A percentile compares a stretch with the other conserved stretches of the same genome.
phyloP scores from a whole-genome alignment of 2,797 vertebrate genomes.

The Pagetopsis macropterus region DNA sequence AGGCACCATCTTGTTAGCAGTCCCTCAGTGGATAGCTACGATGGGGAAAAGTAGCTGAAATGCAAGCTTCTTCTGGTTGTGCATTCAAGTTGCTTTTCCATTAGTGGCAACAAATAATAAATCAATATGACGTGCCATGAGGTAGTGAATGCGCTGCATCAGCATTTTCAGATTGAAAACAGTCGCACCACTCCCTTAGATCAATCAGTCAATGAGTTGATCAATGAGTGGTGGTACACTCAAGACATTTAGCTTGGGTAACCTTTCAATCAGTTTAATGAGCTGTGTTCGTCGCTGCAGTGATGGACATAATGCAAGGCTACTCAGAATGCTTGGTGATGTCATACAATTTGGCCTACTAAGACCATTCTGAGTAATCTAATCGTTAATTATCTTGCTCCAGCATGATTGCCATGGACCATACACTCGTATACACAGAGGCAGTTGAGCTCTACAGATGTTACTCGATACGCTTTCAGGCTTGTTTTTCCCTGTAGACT shows the following conservation, averaged over 20 bases:
- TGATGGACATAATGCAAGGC: slow-evolving; percentile 41
- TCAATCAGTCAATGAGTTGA: slow-evolving; percentile 62
- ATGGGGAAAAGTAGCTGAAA: slow-evolving; percentile 28
- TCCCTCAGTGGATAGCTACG: slow-evolving; percentile 46
- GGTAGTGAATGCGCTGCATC: slow-evolving; percentile 36
- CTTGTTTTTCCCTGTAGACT: slow-evolving; percentile 14
- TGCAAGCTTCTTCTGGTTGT: slow-evolving; percentile 12
- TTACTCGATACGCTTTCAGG: slow-evolving; percentile 24
- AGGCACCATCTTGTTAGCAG: slow-evolving; percentile 66
- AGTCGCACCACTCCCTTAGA: slow-evolving; percentile 31
- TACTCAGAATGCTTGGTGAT: slow-evolving; percentile 9
- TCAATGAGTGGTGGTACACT: slow-evolving; percentile 26
- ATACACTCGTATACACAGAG: slow-evolving; percentile 13
- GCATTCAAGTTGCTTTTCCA: slow-evolving; percentile 36
- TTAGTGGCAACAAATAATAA: slow-evolving; percentile 41
- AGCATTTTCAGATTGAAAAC: slow-evolving; percentile 55
- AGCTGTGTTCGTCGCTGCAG: slow-evolving; percentile 28
- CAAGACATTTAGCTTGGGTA: slow-evolving; percentile 53
- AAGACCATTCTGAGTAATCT: background rate
- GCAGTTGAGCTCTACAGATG: slow-evolving; percentile 19
- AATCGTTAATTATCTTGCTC: slow-evolving; percentile 21
- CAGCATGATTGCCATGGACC: background rate
- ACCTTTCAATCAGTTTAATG: slow-evolving; percentile 68
- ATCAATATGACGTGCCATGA: slow-evolving; percentile 39
- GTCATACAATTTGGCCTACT: slow-evolving; percentile 18